phyloP scores from a whole-genome alignment of 2,888 invertebrate genomes.

The Timema podura region DNA sequence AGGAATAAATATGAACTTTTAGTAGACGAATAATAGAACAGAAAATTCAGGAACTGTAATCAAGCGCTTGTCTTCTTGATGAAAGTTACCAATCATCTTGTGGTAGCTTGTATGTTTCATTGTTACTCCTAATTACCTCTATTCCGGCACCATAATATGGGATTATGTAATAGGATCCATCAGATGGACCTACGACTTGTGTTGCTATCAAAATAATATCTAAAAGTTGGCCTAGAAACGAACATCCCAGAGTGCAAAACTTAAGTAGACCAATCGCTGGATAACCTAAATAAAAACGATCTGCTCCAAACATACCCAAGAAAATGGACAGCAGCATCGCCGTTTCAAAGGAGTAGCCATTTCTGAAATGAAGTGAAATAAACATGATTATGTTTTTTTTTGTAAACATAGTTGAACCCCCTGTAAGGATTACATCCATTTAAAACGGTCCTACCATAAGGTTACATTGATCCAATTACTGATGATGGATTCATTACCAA shows the following conservation, averaged over 20 bases:
- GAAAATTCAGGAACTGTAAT: too few relatives aligned
- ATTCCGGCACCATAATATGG: conserved; percentile 90
- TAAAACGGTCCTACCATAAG: too few relatives aligned
- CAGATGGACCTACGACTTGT: conserved; percentile 89
- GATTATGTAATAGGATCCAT: conserved; percentile 91
- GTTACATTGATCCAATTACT: too few relatives aligned
- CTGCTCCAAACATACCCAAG: conserved; percentile 96
- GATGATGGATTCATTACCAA: too few relatives aligned
- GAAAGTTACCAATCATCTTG: conserved; percentile 66
- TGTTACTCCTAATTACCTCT: conserved; percentile 73
- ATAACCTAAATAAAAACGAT: conserved; percentile 97
- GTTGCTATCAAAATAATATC: conserved; percentile 95
- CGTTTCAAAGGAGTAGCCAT: conserved; percentile 91
- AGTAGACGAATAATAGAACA: too few relatives aligned
- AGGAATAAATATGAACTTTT: too few relatives aligned
- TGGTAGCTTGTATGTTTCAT: conserved; percentile 76
- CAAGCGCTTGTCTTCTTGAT: conserved; percentile 38
- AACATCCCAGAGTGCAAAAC: conserved; percentile 91
- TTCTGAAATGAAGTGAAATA: conserved; percentile 55
- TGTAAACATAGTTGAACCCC: too few relatives aligned
- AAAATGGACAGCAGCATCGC: conserved; percentile 92
- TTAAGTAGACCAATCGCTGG: conserved; percentile 93
- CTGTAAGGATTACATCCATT: too few relatives aligned
- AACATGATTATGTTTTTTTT: background rate
- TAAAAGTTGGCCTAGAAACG: conserved; percentile 91